Percentiles rank a stretch among this genome's conserved stretches.
These are phyloP conservation scores for Cyclina sinensis DNA, from an alignment of 1,140 invertebrate genomes.

Conservation along the genomic window DNA sequence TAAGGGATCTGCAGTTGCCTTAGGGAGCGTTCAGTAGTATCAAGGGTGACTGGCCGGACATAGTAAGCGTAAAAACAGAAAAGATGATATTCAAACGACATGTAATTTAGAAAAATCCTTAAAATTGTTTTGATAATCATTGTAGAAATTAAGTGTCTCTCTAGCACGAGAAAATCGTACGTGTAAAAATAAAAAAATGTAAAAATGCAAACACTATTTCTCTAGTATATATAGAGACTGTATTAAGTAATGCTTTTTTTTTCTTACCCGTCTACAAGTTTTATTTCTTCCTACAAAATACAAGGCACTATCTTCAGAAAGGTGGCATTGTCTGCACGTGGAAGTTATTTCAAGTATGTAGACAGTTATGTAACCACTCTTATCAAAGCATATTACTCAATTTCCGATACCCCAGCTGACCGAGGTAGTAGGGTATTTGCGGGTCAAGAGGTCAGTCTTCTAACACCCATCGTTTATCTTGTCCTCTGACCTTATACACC, in stretches of 20 bases:
- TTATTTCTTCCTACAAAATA: too few species aligned
- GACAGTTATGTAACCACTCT: neutral
- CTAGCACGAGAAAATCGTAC: too few species aligned
- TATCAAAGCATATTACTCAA: neutral
- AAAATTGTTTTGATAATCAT: too few species aligned
- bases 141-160: too few species aligned
- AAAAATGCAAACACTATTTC: too few species aligned
- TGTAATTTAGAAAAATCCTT: too few species aligned
- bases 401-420: slow-evolving; percentile 6
- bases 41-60: neutral
- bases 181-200: too few species aligned
- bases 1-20: neutral
- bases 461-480: slow-evolving; percentile 22
- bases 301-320: too few species aligned
- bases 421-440: neutral
- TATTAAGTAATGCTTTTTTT: too few species aligned
- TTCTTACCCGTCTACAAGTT: too few species aligned
- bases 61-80: neutral
- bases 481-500: slow-evolving; percentile 23
- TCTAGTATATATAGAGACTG: too few species aligned
- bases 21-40: neutral
- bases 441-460: slow-evolving; percentile 36
- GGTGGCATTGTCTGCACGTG: too few species aligned
- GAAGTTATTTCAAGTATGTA: neutral
- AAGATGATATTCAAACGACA: neutral